Conservation (phyloP, 2,888 invertebrate genomes). For the Nomada goodeniana region DNA sequence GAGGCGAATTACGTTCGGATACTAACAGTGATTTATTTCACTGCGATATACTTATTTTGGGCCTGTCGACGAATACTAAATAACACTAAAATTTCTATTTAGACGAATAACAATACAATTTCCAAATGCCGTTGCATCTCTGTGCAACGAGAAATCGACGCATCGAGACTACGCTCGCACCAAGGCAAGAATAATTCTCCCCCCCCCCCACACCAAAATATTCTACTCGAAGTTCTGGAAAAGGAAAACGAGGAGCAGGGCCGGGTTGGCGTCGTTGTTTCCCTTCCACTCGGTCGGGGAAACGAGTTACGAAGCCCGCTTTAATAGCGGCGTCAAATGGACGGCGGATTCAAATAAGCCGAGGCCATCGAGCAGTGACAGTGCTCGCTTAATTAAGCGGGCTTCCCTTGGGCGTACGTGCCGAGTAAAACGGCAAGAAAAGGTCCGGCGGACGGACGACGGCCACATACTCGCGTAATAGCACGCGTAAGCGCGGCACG, state of each 20-base stretch:
- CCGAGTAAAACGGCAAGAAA: slow-evolving; percentile 50
- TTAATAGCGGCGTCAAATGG: slow-evolving; percentile 30
- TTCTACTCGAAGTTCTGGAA: background rate
- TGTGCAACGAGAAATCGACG: no score
- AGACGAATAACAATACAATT: no score
- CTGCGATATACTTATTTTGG: no score
- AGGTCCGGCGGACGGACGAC: slow-evolving; percentile 41
- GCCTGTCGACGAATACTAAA: no score
- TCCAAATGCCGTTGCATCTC: no score
- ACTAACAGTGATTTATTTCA: no score
- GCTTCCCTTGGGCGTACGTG: slow-evolving; percentile 64
- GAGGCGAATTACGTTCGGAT: no score
- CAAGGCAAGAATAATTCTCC: no score
- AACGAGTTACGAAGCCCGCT: background rate
- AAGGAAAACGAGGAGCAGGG: background rate
- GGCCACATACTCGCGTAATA: slow-evolving; percentile 72
- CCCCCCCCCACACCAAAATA: no score
- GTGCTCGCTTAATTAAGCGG: slow-evolving; percentile 72
- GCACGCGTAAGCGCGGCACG: slow-evolving; percentile 76
- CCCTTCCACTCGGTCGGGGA: background rate
- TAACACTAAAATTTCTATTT: no score
- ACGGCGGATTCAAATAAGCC: slow-evolving; percentile 42
- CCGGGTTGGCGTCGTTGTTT: no score
- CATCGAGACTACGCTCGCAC: no score
- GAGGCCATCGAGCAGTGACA: slow-evolving; percentile 36